Conservation (phyloP, 2,888 invertebrate species). For the Xylophagus ater region DNA sequence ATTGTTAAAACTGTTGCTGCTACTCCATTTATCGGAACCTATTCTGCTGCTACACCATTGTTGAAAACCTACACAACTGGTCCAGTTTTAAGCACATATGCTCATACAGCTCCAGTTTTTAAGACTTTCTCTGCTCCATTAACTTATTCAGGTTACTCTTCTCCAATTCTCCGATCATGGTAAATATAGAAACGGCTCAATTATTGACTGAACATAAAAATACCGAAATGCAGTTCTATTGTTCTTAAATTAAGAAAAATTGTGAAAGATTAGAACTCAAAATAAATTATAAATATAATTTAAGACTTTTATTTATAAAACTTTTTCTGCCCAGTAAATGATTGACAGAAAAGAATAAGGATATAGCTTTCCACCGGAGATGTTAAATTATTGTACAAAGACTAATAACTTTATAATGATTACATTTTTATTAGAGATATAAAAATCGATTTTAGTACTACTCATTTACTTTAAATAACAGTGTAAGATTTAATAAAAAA, state of each 20-base stretch:
- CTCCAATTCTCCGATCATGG: slow-evolving; percentile 2
- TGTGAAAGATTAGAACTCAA: slow-evolving; percentile 9
- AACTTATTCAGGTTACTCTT: slow-evolving; percentile 4
- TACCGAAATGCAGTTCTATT: slow-evolving; percentile 6
- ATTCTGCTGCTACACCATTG: no score
- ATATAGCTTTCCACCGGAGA: no score
- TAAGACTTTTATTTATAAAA: background rate
- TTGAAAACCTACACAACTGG: slow-evolving; percentile 7
- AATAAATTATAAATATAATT: slow-evolving; percentile 9
- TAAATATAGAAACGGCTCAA: slow-evolving; percentile 7
- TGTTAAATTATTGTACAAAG: no score
- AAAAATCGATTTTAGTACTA: no score
- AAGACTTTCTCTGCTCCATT: slow-evolving; percentile 3
- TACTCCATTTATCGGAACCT: slow-evolving; percentile 14
- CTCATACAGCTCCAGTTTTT: slow-evolving; percentile 4
- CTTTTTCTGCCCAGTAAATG: no score
- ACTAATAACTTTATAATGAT: no score
- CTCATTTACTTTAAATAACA: no score
- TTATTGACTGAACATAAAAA: slow-evolving; percentile 7
- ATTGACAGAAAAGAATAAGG: no score
- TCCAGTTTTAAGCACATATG: slow-evolving; percentile 3
- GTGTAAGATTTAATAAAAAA: no score
- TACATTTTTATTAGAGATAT: no score
- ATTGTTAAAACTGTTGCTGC: slow-evolving; percentile 22
- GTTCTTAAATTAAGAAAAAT: slow-evolving; percentile 5